Evolutionary conservation across 2,113 vertebrate genomes (phyloP).

Genomic region (Oreochromis spilurus): DNA sequence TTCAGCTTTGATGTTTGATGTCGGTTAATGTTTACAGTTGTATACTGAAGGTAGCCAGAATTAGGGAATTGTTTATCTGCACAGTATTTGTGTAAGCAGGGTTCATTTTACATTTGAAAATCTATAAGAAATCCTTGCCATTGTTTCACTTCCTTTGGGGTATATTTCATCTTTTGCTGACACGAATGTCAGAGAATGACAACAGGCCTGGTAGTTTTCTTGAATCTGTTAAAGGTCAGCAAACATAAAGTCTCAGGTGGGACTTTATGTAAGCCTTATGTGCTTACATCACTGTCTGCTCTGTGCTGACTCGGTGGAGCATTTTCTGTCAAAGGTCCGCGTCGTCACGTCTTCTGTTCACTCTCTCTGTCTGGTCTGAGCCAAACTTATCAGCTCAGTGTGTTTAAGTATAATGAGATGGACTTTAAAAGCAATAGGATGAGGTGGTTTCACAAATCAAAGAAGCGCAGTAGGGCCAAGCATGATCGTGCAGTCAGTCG

Average conservation of each 20-base stretch:
- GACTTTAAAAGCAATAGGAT: neutral
- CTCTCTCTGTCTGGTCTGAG: slow-evolving; percentile 1
- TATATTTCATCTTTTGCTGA: neutral
- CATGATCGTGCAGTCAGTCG: neutral
- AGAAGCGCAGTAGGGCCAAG: neutral
- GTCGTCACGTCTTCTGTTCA: neutral
- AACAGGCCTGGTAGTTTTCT: neutral
- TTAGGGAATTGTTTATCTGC: neutral
- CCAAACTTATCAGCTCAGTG: slow-evolving; percentile 13
- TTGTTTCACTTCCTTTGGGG: neutral
- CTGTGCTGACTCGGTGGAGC: neutral
- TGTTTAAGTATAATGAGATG: slow-evolving; percentile 2
- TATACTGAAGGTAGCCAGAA: neutral
- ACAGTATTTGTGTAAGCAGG: neutral
- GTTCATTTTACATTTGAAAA: neutral
- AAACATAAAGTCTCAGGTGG: neutral
- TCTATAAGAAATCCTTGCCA: neutral
- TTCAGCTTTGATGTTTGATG: neutral
- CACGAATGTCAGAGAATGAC: neutral
- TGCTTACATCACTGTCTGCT: slow-evolving; percentile 25
- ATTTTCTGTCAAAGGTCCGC: neutral
- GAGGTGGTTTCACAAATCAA: neutral
- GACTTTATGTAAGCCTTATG: neutral
- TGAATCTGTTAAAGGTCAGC: slow-evolving; percentile 11
- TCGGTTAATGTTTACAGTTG: neutral